phyloP scores from a whole-genome alignment of 2,113 vertebrate genomes.

The Sus scrofa region T2T-Sscrofa CM000820.6:52445001-52445500 shows the following conservation, averaged over 20 bases:
- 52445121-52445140: background rate
- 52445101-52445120: conserved; percentile 45
- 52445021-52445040: background rate
- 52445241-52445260: background rate
- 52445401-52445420: background rate
- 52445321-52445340: background rate
- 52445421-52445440: background rate
- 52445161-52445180: background rate
- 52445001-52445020: background rate
- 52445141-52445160: background rate
- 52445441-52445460: background rate
- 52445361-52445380: background rate
- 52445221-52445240: background rate
- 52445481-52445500: too few species aligned
- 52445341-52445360: background rate
- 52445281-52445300: background rate
- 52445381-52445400: background rate
- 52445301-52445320: background rate
- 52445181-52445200: background rate
- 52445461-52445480: too few species aligned
- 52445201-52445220: background rate
- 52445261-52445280: background rate
- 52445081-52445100: background rate
- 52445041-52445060: background rate
- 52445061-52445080: conserved; percentile 5